phyloP scores from a whole-genome alignment of 2,113 vertebrate genomes.

The Phylloscopus trochilus region DNA sequence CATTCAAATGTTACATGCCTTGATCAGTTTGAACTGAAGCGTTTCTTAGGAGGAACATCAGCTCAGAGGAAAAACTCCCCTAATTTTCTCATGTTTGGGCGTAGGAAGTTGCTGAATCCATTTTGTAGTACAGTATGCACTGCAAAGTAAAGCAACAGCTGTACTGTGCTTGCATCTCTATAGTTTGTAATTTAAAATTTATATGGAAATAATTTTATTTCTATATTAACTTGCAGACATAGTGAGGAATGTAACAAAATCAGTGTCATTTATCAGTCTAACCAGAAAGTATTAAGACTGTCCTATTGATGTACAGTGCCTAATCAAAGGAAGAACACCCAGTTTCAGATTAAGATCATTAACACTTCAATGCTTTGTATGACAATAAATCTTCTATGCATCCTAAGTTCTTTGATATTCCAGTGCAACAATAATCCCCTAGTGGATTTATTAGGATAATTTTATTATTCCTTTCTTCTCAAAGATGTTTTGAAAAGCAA shows the following conservation, averaged over 20 bases:
- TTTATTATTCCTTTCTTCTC: conserved; percentile 62
- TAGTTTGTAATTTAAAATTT: conserved; percentile 12
- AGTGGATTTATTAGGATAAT: conserved; percentile 61
- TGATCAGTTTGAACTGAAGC: neutral
- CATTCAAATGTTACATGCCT: neutral
- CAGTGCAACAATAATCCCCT: conserved; percentile 55
- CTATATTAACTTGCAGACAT: conserved; percentile 29
- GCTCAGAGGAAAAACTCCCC: neutral
- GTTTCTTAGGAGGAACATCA: neutral
- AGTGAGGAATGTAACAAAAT: conserved; percentile 49
- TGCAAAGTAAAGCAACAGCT: neutral
- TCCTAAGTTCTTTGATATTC: conserved; percentile 60
- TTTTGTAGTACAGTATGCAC: neutral
- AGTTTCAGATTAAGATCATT: conserved; percentile 51
- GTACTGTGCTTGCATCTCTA: neutral
- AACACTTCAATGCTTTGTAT: conserved; percentile 38
- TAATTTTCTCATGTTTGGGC: neutral
- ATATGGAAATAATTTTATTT: conserved; percentile 41
- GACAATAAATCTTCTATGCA: conserved; percentile 61
- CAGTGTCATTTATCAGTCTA: conserved; percentile 62
- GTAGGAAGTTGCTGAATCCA: neutral
- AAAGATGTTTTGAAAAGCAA: conserved; percentile 59
- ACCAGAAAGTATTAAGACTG: conserved; percentile 51
- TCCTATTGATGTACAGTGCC: conserved; percentile 53
- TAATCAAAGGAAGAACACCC: conserved; percentile 59